A percentile compares a stretch with the other conserved stretches of the same genome.
Conservation (phyloP, 2,797 vertebrate genomes). For the Lepus townsendii region DNA sequence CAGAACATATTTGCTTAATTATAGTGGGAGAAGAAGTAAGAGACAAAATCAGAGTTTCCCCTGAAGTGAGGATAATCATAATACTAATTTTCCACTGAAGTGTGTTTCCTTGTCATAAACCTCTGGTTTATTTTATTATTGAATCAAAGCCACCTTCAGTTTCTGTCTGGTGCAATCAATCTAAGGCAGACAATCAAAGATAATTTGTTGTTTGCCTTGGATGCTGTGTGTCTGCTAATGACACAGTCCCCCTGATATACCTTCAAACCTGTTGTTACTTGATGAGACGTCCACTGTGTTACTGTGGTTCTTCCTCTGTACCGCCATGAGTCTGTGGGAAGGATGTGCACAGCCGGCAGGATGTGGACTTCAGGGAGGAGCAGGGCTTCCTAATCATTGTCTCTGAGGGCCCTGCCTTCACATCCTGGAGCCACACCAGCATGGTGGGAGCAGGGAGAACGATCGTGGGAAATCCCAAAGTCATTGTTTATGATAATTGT, state of each 20-base stretch:
- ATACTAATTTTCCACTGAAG: conserved; percentile 57
- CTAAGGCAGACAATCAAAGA: conserved; percentile 79
- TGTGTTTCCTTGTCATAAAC: conserved; percentile 57
- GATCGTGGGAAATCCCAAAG: background rate
- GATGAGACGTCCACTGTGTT: conserved; percentile 1
- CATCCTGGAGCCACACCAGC: background rate
- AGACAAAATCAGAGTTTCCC: conserved; percentile 63
- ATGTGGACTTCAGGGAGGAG: conserved; percentile 4
- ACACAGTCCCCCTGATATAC: conserved; percentile 57
- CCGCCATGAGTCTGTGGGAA: conserved; percentile 20
- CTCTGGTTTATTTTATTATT: conserved; percentile 61
- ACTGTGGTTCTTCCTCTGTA: conserved; percentile 55
- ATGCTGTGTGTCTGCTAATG: conserved; percentile 63
- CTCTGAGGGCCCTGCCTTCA: background rate
- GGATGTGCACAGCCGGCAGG: background rate
- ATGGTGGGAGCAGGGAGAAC: background rate
- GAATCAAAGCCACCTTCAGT: conserved; percentile 64
- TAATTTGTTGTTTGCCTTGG: conserved; percentile 76
- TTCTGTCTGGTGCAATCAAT: conserved; percentile 68
- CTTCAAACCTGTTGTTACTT: conserved; percentile 56
- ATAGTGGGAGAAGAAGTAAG: conserved; percentile 25
- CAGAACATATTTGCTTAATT: conserved; percentile 36
- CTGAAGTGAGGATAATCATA: conserved; percentile 70
- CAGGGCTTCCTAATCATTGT: background rate
- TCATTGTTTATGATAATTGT: conserved; percentile 26